Conservation (phyloP, 2,113 vertebrate genomes). For the Platycercus adscitus region DNA sequence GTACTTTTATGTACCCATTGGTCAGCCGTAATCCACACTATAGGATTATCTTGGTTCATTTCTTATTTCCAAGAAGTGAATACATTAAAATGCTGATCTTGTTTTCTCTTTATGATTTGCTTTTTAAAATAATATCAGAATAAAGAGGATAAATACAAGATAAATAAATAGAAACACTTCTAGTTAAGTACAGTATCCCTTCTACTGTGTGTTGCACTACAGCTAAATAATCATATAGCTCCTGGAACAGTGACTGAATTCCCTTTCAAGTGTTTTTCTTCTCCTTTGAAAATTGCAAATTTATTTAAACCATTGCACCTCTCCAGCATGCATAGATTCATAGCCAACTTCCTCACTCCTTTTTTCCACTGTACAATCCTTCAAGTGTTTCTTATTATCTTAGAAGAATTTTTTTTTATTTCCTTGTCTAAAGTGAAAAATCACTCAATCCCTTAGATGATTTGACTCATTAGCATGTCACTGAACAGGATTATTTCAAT, state of each 20-base stretch:
- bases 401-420: background rate
- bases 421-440: background rate
- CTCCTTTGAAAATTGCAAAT: background rate
- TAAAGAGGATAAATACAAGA: background rate
- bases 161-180: background rate
- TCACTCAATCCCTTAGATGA: background rate
- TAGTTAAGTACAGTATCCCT: background rate
- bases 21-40: background rate
- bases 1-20: background rate
- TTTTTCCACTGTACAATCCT: background rate
- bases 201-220: background rate
- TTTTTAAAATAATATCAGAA: background rate
- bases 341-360: background rate
- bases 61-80: background rate
- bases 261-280: background rate
- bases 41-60: background rate
- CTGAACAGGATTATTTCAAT: background rate
- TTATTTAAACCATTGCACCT: background rate
- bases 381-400: background rate
- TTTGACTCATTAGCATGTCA: background rate
- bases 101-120: background rate
- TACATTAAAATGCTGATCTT: background rate
- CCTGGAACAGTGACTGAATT: background rate
- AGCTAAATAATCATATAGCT: background rate
- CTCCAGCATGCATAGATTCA: background rate